Conservation (phyloP, 2,113 vertebrate genomes). For the Cochlearius cochlearius region DNA sequence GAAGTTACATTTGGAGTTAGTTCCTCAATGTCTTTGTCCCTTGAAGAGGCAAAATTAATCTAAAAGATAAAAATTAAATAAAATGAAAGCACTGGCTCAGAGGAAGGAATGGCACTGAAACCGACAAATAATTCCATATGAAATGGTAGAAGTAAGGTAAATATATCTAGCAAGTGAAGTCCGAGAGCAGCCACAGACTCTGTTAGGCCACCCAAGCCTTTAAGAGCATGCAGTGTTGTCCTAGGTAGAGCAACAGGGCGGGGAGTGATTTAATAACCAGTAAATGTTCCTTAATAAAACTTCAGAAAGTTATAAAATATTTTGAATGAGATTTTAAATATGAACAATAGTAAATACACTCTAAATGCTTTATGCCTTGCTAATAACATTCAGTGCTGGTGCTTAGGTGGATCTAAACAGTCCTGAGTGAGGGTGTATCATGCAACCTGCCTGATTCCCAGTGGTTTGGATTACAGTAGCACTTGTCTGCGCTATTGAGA, state of each 20-base stretch:
- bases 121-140: slow-evolving; percentile 20
- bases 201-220: slow-evolving; percentile 33
- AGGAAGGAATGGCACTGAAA: slow-evolving; percentile 18
- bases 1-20: background rate
- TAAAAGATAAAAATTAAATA: slow-evolving; percentile 8
- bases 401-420: background rate
- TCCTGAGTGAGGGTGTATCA: background rate
- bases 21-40: slow-evolving; percentile 8
- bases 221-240: background rate
- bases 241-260: background rate
- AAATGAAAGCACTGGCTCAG: background rate
- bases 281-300: slow-evolving; percentile 11
- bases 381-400: background rate
- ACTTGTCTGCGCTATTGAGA: background rate
- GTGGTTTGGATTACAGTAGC: background rate
- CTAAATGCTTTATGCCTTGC: background rate
- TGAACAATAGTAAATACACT: background rate
- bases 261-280: slow-evolving; percentile 1
- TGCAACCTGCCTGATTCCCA: background rate
- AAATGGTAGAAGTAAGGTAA: slow-evolving; percentile 37
- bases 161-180: slow-evolving; percentile 4
- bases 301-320: slow-evolving; percentile 27
- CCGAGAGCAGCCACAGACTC: background rate
- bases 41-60: slow-evolving; percentile 1
- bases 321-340: background rate